A percentile compares a stretch with the other conserved stretches of the same genome.
Conservation (phyloP, 2,113 vertebrate genomes). For the Paramormyrops kingsleyae region DNA sequence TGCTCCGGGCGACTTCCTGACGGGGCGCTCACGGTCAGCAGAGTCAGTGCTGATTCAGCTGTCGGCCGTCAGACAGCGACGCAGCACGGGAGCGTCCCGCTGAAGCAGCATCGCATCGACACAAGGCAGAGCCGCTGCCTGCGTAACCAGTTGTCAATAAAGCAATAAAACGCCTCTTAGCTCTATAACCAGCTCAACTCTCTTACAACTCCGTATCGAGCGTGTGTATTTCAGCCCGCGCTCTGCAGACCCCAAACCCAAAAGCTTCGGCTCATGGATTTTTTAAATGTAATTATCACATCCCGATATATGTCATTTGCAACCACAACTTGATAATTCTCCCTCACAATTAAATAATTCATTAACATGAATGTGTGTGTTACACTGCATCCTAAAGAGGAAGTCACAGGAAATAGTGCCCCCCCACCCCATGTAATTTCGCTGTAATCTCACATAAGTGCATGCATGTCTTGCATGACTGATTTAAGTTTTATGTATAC, state of each 20-base stretch:
- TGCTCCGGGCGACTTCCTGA: neutral
- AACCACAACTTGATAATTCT: neutral
- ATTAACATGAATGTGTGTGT: neutral
- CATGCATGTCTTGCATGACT: neutral
- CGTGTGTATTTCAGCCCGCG: neutral
- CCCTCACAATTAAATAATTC: neutral
- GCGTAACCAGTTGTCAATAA: neutral
- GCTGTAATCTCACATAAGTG: neutral
- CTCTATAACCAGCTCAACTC: neutral
- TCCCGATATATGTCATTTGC: neutral
- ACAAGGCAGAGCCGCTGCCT: neutral
- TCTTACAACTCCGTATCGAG: neutral
- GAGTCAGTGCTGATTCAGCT: neutral
- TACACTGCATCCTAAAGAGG: neutral
- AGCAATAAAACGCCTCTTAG: neutral
- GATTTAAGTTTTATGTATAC: neutral
- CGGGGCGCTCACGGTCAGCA: neutral
- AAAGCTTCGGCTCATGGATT: neutral
- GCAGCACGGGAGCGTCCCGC: neutral
- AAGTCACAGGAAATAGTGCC: neutral
- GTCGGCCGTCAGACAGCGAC: neutral
- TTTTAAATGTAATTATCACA: neutral
- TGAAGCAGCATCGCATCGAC: neutral
- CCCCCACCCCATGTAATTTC: neutral
- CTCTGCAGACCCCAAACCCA: neutral